phyloP scores from a whole-genome alignment of 1,140 invertebrate species.

The Listronotus oregonensis region DNA sequence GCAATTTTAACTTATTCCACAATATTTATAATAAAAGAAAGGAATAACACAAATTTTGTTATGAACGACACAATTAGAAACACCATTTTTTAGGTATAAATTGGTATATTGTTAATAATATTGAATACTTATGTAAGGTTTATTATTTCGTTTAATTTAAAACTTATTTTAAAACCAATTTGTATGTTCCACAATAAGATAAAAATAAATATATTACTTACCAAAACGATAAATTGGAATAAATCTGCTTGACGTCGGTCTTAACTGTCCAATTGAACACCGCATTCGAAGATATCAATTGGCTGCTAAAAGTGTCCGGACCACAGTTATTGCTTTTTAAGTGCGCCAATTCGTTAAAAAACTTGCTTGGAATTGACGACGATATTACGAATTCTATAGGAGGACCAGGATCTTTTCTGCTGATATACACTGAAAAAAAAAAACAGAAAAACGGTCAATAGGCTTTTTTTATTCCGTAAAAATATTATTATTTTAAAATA shows the following conservation, averaged over 20 bases:
- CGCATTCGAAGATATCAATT: slow-evolving; percentile 1
- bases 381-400: slow-evolving; percentile 2
- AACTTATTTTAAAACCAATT: too few relatives aligned
- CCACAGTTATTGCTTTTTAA: slow-evolving; percentile 14
- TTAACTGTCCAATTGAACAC: slow-evolving; percentile 17
- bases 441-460: neutral
- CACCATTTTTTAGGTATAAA: too few relatives aligned
- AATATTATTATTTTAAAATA: too few relatives aligned
- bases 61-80: too few relatives aligned
- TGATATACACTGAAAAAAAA: slow-evolving; percentile 28
- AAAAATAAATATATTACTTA: slow-evolving; percentile 4
- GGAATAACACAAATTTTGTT: too few relatives aligned
- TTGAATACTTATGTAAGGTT: too few relatives aligned
- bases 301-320: slow-evolving; percentile 4
- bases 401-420: neutral
- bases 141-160: too few relatives aligned
- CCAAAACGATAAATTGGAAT: slow-evolving; percentile 12
- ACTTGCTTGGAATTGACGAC: slow-evolving; percentile 19
- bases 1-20: too few relatives aligned
- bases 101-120: too few relatives aligned
- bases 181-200: too few relatives aligned
- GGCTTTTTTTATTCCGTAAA: too few relatives aligned
- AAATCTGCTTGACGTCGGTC: neutral
- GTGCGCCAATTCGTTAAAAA: neutral
- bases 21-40: too few relatives aligned